Conservation (phyloP, 2,888 invertebrate species). For the Monoplex corrugatus region DNA sequence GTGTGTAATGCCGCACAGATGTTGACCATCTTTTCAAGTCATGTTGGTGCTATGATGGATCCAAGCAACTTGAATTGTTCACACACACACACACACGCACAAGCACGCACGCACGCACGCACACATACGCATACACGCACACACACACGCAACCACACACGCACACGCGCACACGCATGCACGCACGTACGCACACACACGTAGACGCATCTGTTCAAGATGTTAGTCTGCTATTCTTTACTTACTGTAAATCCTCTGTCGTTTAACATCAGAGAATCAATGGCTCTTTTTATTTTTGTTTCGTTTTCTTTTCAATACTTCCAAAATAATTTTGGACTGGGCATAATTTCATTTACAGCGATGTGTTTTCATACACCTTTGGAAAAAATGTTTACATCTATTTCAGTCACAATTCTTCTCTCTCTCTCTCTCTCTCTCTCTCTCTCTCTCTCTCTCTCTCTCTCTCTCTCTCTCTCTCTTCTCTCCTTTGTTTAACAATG, state of each 20-base stretch:
- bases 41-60: too few relatives aligned
- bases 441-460: constrained; percentile 22
- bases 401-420: background rate
- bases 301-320: background rate
- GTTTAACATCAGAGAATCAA: too few relatives aligned
- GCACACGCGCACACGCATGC: background rate
- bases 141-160: background rate
- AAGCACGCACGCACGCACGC: background rate
- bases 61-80: too few relatives aligned
- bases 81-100: background rate
- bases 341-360: background rate
- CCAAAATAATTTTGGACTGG: background rate
- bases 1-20: too few relatives aligned
- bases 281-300: too few relatives aligned
- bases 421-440: background rate
- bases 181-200: background rate
- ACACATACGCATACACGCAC: background rate
- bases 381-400: background rate
- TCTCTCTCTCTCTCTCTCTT: background rate
- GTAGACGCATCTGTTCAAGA: background rate
- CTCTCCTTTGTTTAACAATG: too few relatives aligned
- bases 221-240: background rate
- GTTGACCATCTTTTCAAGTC: too few relatives aligned
- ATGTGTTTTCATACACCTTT: too few relatives aligned
- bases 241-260: too few relatives aligned